phyloP scores from a whole-genome alignment of 1,140 invertebrate genomes.

The Galleria mellonella region DNA sequence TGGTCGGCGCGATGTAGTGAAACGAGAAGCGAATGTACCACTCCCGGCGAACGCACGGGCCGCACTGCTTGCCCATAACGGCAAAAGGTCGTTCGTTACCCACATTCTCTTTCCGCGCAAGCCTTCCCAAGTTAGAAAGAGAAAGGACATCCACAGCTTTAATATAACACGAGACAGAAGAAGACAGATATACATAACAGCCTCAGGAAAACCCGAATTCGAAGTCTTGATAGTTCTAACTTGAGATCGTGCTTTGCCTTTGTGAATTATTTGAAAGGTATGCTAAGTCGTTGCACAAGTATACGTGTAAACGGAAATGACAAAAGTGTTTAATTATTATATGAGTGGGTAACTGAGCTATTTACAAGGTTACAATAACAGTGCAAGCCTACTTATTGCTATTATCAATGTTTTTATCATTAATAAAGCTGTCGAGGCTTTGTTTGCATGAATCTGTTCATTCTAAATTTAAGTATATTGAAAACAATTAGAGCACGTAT shows the following conservation, averaged over 20 bases:
- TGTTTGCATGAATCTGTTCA: too few species aligned
- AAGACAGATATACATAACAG: constrained; percentile 35
- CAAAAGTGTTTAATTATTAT: constrained; percentile 37
- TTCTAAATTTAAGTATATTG: too few species aligned
- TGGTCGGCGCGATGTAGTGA: constrained; percentile 38
- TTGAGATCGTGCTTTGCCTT: constrained; percentile 61
- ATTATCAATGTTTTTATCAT: too few species aligned
- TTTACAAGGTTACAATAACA: neutral
- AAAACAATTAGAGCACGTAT: too few species aligned
- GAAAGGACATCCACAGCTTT: constrained; percentile 26
- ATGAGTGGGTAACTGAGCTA: constrained; percentile 11
- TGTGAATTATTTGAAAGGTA: constrained; percentile 65
- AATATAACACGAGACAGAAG: constrained; percentile 19
- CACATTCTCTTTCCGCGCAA: constrained; percentile 73
- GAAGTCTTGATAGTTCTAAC: constrained; percentile 66
- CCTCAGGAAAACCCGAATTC: constrained; percentile 67
- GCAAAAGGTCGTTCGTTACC: constrained; percentile 72
- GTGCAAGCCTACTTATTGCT: too few species aligned
- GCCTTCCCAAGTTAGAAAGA: constrained; percentile 57
- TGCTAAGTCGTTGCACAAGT: constrained; percentile 51
- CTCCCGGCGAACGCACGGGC: constrained; percentile 57
- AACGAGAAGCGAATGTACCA: constrained; percentile 30
- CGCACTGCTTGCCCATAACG: constrained; percentile 67
- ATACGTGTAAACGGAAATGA: constrained; percentile 51
- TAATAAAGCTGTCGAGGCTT: too few species aligned